Base-by-base conservation (phyloP, 1,140 invertebrate genomes). In the Hydropsyche tenuis region DNA sequence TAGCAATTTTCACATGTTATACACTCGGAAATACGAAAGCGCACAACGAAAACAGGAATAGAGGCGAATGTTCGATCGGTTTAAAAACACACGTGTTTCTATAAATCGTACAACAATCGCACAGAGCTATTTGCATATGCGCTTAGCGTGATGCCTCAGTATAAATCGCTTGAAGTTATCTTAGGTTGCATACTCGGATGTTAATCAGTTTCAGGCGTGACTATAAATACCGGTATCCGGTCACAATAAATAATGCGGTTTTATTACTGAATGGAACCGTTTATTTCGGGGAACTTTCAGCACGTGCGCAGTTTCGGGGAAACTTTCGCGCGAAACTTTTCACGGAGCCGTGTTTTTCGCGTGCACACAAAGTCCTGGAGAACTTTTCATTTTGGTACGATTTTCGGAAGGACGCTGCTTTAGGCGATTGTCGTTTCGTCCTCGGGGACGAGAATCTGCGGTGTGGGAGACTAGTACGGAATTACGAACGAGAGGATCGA, bases 71-170 rank as follows among this genome's bases (percentile, higher is more conserved):
- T n/a, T n/a, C n/a, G n/a, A n/a, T n/a, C n/a, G n/a, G n/a, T n/a
- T n/a, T n/a, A n/a, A n/a, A n/a, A n/a, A 37, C 30, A 4, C 30
- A 37, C 9, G 30, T 65, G 25, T 27, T 22, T 73, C 53, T 27
- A 23, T 64, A 56, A 12, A 11, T 27, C 12, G 30, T 25, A 30
- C 62, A 53, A 72, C 42, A 74, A 75, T 48, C 45, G 64, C 63
- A 51, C n/a, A n/a, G n/a, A n/a, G 62, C 51, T 69, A 72, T 72
- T 72, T 75, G 69, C 74, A 73, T 37, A 37, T 73, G 60, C 65
- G 64, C 65, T 64, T 75, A 64, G 65, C 74, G 74, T 73, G 74
- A 66, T 51, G n/a, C 16, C 42, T 65, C 27, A 71, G 72, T 75
- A 73, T 75, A 75, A 75, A 75, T 75, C 62, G 64, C 46, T 37